A percentile compares a stretch with the other conserved stretches of the same genome.
Evolutionary conservation across 2,797 vertebrate species (phyloP).

Genomic region (Crenichthys baileyi): DNA sequence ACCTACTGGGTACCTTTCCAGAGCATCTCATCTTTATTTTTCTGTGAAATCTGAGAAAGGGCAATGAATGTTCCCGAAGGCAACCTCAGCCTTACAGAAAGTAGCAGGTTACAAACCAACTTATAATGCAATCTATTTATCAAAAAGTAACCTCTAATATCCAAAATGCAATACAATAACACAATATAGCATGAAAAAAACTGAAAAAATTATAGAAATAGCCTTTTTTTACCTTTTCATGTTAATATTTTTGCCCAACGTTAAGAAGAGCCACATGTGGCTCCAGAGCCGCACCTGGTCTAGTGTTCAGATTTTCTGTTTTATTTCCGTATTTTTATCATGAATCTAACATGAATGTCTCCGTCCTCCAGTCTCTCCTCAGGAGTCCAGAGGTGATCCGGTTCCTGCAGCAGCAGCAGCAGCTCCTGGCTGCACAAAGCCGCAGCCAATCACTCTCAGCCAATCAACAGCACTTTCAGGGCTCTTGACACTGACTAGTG

Average conservation of each 20-base stretch:
- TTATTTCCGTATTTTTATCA: neutral
- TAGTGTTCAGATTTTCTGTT: neutral
- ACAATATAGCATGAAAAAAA: too few species aligned
- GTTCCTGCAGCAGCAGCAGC: slow-evolving; percentile 96
- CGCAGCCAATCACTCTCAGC: slow-evolving; percentile 81
- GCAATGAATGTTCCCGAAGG: too few species aligned
- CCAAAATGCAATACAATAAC: too few species aligned
- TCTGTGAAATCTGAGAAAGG: too few species aligned
- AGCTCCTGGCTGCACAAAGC: slow-evolving; percentile 88
- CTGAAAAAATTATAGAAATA: too few species aligned
- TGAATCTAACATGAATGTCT: slow-evolving; percentile 5
- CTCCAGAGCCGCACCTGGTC: neutral
- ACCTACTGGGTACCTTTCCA: too few species aligned
- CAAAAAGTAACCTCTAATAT: too few species aligned
- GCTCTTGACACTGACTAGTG: slow-evolving; percentile 61
- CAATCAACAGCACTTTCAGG: slow-evolving; percentile 84
- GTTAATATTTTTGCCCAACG: neutral
- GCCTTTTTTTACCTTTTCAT: too few species aligned
- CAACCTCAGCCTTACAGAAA: too few species aligned
- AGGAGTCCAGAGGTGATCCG: slow-evolving; percentile 96
- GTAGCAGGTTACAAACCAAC: too few species aligned
- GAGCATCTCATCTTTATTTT: too few species aligned
- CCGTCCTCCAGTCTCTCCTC: slow-evolving; percentile 86
- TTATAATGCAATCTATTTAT: too few species aligned
- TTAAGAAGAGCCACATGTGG: neutral